phyloP scores from a whole-genome alignment of 2,113 vertebrate species.

The Empidonax alnorum region DNA sequence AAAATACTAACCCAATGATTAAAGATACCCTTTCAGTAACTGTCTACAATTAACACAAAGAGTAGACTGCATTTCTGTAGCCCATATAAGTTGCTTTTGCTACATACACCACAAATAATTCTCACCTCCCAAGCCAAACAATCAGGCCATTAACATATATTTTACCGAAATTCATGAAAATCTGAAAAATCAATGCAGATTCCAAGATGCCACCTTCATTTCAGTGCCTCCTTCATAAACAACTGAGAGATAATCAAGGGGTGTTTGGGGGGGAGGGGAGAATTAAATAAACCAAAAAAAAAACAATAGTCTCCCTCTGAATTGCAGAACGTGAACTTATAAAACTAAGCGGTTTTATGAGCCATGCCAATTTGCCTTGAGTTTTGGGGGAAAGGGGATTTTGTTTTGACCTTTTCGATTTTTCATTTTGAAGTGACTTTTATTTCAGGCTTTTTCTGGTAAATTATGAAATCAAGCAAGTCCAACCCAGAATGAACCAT shows the following conservation, averaged over 20 bases:
- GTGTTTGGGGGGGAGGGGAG: background rate
- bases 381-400: background rate
- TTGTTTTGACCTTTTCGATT: constrained; percentile 11
- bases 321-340: background rate
- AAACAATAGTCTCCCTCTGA: background rate
- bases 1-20: constrained; percentile 35
- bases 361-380: background rate
- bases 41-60: constrained; percentile 5
- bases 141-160: background rate
- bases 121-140: background rate
- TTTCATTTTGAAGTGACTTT: constrained; percentile 15
- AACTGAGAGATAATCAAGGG: background rate
- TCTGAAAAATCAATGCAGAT: background rate
- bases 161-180: background rate
- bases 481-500: constrained; percentile 48
- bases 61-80: constrained; percentile 3
- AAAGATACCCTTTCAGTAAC: constrained; percentile 10
- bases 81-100: background rate
- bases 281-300: background rate
- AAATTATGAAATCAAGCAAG: constrained; percentile 48
- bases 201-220: background rate
- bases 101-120: constrained; percentile 9
- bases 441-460: constrained; percentile 3
- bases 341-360: background rate
- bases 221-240: background rate